Base-by-base conservation (phyloP, 2,888 invertebrate genomes). In the Megalurothrips usitatus region DNA sequence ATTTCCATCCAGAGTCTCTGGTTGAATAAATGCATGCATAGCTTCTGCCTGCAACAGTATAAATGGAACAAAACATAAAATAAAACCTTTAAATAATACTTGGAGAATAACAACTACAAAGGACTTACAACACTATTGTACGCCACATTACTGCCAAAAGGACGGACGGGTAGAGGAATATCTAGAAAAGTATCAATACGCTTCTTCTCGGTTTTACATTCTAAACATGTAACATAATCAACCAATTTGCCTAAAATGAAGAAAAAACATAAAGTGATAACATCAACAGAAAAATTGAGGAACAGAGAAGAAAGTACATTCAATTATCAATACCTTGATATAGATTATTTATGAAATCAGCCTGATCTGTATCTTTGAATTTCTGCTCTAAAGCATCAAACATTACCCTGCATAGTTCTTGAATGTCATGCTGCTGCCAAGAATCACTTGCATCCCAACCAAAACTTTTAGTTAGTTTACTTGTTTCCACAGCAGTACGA, bases 391-490 rank as follows among this genome's bases (percentile, higher is more conserved):
- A 87, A 0, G 96, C 95, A 86, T 96, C 96, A 86, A 96, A 96
- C 94, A 96, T 95, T 12, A 96, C 94, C 79, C 96, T 90, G 86
- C 94, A 96, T 81, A 96, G 88, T 86, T 96, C 96, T 86, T 96
- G 96, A 80, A 96, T 95, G 86, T 96, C 96, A 86, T 96, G 96
- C 85, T 96, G 96, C 85, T 96, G 95, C 94, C 96, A 96, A 0
- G 95, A 95, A 87, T 96, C 94, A 82, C 93, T 92, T 75, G 94
- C 93, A 85, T 94, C 94, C 96, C 96, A 97, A 47, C 96, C 96
- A 87, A 96, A 97, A 86, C 95, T 95, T 83, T 91, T 91, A 0
- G 96, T 96, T 82, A 96, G 87, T 84, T 95, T 94, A 19, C 94
- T 96, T 4, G 96, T 97, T 87, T 96, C 95, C 17, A 96, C 92